Evolutionary conservation across 2,797 vertebrate genomes (phyloP).

Genomic region (Ambastaia sidthimunki): DNA sequence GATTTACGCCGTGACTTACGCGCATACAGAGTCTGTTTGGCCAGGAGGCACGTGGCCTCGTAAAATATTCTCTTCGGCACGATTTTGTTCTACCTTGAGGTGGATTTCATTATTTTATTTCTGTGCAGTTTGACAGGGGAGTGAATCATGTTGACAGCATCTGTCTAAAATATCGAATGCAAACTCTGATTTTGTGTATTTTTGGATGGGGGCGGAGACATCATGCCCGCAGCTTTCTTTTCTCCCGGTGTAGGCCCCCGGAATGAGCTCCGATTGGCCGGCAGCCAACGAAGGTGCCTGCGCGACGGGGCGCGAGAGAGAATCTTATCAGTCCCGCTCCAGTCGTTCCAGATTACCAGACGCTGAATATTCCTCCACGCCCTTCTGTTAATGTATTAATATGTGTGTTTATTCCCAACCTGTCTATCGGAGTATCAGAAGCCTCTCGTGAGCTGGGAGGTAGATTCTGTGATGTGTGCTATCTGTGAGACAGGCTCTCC

Average conservation of each 20-base stretch:
- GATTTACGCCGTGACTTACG: conserved; percentile 45
- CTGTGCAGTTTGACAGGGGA: conserved; percentile 79
- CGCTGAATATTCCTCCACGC: conserved; percentile 62
- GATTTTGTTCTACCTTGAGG: conserved; percentile 84
- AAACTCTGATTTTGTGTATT: conserved; percentile 80
- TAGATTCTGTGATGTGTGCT: conserved; percentile 19
- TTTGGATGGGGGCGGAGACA: conserved; percentile 77
- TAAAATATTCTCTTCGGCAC: conserved; percentile 79
- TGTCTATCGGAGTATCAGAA: conserved; percentile 53
- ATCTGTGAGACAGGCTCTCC: conserved; percentile 36
- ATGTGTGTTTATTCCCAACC: conserved; percentile 53
- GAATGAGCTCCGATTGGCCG: conserved; percentile 74
- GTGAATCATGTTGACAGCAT: conserved; percentile 85
- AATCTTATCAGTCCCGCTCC: conserved; percentile 74
- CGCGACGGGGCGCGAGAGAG: conserved; percentile 67
- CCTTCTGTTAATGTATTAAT: conserved; percentile 67
- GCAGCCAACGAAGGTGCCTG: conserved; percentile 71
- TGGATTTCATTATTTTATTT: conserved; percentile 86
- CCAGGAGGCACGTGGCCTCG: conserved; percentile 68
- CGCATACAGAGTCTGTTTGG: conserved; percentile 62
- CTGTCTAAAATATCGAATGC: conserved; percentile 80
- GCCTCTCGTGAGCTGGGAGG: conserved; percentile 36
- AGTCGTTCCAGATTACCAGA: conserved; percentile 71
- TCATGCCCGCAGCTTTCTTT: conserved; percentile 71
- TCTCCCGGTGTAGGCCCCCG: conserved; percentile 69